Base-by-base conservation (phyloP, 1,140 invertebrate species). In the Nymphalis io region DNA sequence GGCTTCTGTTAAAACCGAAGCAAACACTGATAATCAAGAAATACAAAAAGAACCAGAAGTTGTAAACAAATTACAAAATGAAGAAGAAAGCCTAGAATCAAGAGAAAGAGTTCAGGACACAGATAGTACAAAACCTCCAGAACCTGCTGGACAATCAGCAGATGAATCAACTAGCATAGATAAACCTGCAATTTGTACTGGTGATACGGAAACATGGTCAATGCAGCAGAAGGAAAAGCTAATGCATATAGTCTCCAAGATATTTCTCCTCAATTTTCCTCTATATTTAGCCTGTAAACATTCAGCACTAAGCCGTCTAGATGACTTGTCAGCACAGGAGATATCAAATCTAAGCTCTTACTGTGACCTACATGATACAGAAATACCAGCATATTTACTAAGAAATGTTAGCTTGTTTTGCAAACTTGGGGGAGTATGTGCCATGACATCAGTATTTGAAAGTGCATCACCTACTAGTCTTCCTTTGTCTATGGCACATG, bases 221-320 rank as follows among this genome's bases (percentile, higher is more conserved):
- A 93, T 95, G 74, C 94, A 96, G 72, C 96, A 97, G 78, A 95
- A 94, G 79, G 96, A 96, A 81, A 95, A 95, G 86, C 90, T 97
- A 27, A 93, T 97, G 85, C 95, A 96, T 77, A 95, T 97, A 82
- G 93, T 96, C 33, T 95, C 95, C 6, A 96, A 96, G 91, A 94
- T 96, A 75, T 96, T 96, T 88, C 92, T 96, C 21, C 81, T 90
- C 40, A 98, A 98, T 88, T 98, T 98, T 92, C 97, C 97, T 20
- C 92, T 98, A 12, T 99, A 99, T 88, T 94, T 98, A 84, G 97
- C 97, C 51, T 97, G 97, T 91, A 98, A 98, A 90, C 97, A 98
- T 85, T 94, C 94, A 53, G 93, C 95, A 71, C 94, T 96, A 70
- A 93, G 94, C 59, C 95, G 96, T 70, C 85, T 96, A 44, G 96